Evolutionary conservation across 2,113 vertebrate genomes (phyloP).

Genomic region (Probosciger aterrimus): DNA sequence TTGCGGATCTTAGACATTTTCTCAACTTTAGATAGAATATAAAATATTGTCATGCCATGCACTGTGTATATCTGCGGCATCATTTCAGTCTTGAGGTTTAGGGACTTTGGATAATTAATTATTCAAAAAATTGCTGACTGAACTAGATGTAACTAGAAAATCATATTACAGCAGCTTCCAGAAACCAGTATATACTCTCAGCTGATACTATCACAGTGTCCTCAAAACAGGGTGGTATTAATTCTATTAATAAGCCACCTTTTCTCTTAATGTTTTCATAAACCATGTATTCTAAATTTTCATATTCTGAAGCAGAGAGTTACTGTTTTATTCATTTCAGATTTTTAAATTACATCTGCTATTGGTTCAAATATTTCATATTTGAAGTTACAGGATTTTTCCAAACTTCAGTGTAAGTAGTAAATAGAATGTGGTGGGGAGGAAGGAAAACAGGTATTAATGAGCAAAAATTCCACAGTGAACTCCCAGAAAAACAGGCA

Average conservation of each 20-base stretch:
- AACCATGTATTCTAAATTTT: neutral
- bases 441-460: conserved; percentile 65
- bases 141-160: neutral
- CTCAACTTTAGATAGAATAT: neutral
- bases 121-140: neutral
- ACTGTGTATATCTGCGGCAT: neutral
- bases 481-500: conserved; percentile 40
- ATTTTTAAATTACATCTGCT: conserved; percentile 29
- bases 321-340: conserved; percentile 1
- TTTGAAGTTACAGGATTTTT: conserved; percentile 63
- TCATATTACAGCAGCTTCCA: neutral
- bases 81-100: neutral
- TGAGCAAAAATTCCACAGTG: conserved; percentile 65
- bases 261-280: conserved; percentile 4
- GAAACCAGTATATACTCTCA: neutral
- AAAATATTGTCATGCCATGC: neutral
- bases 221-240: neutral
- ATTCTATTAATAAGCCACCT: conserved; percentile 14
- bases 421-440: conserved; percentile 60
- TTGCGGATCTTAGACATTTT: neutral
- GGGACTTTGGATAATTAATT: neutral
- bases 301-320: neutral
- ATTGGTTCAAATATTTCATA: conserved; percentile 41
- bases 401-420: conserved; percentile 45
- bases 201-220: neutral